A percentile compares a stretch with the other conserved stretches of the same genome.
Evolutionary conservation across 2,113 vertebrate genomes (phyloP).

Genomic region (Coracopsis vasa): DNA sequence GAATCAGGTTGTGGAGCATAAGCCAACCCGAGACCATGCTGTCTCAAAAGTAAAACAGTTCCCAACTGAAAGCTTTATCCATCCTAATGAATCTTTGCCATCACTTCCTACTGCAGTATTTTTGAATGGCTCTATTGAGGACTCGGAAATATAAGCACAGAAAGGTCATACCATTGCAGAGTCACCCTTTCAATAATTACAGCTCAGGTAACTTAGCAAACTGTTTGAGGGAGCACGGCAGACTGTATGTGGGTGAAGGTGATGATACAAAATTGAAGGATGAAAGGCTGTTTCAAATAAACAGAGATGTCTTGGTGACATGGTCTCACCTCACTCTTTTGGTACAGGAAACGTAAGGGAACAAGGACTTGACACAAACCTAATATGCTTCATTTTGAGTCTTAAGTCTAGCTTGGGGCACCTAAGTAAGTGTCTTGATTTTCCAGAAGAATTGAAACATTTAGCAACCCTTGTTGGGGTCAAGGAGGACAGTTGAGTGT

Average conservation of each 20-base stretch:
- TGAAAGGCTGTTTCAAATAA: slow-evolving; percentile 32
- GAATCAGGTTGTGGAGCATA: not conserved
- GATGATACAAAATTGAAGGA: not conserved
- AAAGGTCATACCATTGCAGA: not conserved
- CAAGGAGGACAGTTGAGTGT: not conserved
- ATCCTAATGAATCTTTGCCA: not conserved
- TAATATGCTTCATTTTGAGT: not conserved
- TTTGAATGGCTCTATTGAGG: slow-evolving; percentile 39
- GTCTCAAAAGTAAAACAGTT: not conserved
- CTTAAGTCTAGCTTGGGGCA: not conserved
- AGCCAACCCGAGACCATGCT: not conserved
- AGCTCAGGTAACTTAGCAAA: not conserved
- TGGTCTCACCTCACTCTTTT: not conserved
- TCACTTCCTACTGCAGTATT: not conserved
- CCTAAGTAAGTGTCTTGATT: not conserved
- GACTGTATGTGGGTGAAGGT: not conserved
- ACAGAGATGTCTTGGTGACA: not conserved
- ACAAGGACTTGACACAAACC: not conserved
- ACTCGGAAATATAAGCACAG: slow-evolving; percentile 64
- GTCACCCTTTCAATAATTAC: not conserved
- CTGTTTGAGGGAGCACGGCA: not conserved
- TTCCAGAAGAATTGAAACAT: not conserved
- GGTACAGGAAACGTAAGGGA: not conserved
- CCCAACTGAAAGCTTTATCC: not conserved
- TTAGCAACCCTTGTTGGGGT: not conserved